These are phyloP conservation scores for Knipowitschia caucasica DNA, from an alignment of 2,797 vertebrate genomes.

Conservation along the genomic window DNA sequence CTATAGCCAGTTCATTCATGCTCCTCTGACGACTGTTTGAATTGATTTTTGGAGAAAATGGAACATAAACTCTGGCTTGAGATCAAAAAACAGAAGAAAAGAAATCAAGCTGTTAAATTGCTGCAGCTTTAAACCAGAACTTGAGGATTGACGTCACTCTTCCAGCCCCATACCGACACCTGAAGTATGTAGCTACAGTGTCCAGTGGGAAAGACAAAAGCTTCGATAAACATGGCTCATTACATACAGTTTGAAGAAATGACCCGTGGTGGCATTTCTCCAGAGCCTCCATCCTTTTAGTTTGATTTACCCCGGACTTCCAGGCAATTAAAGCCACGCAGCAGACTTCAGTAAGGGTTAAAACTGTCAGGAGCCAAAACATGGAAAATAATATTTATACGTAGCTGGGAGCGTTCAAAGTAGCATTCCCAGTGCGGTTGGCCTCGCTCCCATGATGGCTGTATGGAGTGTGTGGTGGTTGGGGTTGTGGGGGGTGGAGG, in stretches of 20 bases:
- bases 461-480: slow-evolving; percentile 26
- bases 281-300: slow-evolving; percentile 2
- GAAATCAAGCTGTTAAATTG: too few species aligned
- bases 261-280: background rate
- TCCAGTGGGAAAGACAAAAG: background rate
- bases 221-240: slow-evolving; percentile 5
- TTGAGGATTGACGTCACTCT: too few species aligned
- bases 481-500: slow-evolving; percentile 33
- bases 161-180: background rate
- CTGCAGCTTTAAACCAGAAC: too few species aligned
- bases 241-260: slow-evolving; percentile 10
- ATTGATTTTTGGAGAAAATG: too few species aligned
- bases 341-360: slow-evolving; percentile 17
- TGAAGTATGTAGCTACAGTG: background rate
- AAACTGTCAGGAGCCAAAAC: slow-evolving; percentile 7
- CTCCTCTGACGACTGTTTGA: too few species aligned
- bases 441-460: slow-evolving; percentile 47
- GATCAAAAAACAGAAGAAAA: too few species aligned
- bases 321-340: slow-evolving; percentile 12
- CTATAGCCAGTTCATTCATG: too few species aligned
- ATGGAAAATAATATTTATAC: slow-evolving; percentile 24
- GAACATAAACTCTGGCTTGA: too few species aligned
- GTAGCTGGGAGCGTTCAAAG: slow-evolving; percentile 39
- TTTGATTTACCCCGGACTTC: slow-evolving; percentile 13
- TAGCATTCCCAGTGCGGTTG: slow-evolving; percentile 40